Base-by-base conservation (phyloP, 2,888 invertebrate species). In the Pristionchus mayeri region DNA sequence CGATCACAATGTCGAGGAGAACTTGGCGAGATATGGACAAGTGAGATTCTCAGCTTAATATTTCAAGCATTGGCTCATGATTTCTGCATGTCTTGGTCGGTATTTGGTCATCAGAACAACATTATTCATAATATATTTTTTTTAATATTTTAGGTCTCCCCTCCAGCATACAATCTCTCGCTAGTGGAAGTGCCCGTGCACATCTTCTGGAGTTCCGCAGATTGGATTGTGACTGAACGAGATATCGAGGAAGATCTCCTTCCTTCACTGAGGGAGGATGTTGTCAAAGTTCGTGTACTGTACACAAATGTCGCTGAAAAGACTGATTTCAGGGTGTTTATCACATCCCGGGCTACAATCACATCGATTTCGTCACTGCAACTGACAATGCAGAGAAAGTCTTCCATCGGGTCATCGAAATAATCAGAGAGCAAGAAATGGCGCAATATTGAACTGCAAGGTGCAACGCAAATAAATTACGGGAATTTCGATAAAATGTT, bases 171-270 rank as follows among this genome's bases (percentile, higher is more conserved):
- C n/a, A 40, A 71, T 71, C 40, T 71, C 2, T 37, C 71, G 24
- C 21, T 7, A 40, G 40, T 44, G 24, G n/a, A n/a, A 24, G 71
- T 24, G 3, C 71, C 71, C 24, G 71, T 71, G 21, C 40, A 71
- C 24, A 71, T 71, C 40, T 71, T 71, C 71, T 71, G 71, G 40
- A 78, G 78, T 78, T 50, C 78, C 4, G 27, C 48, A 2, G 78
- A 78, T 30, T 50, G 48, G 50, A n/a, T 78, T 21, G 50, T 50
- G 2, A 21, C 27, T 18, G 18, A 27, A 30, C 27, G 24, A 34
- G 78, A 48, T 9, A 78, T 78, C 18, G 30, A 50, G 9, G 78
- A 78, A 48, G n/a, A 34, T 30, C 78, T 78, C 0, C 6, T 78
- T 27, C 50, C 50, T 18, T 9, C 21, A 7, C 50, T 78, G 34